Base-by-base conservation (phyloP, 1,140 invertebrate genomes). In the Dendrolimus punctatus region DNA sequence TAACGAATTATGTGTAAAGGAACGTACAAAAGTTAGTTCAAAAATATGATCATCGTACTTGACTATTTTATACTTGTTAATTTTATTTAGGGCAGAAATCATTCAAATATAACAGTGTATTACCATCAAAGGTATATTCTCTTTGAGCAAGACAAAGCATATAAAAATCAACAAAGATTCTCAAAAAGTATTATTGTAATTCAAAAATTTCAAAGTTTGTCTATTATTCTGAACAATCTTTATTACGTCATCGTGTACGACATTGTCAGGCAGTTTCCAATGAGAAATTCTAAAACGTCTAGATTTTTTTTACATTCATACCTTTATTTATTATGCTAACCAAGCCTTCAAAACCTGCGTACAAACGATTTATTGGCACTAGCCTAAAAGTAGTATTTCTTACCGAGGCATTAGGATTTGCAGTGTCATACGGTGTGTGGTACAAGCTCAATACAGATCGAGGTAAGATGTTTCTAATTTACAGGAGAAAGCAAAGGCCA, bases 401-500 rank as follows among this genome's bases (percentile, higher is more conserved):
- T 10, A 59, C 82, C 7, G 91, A 92, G 81, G 87, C 81, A 8
- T 55, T 87, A 51, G 83, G 74, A 46, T 88, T 91, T 71, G 85
- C 84, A 8, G 83, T 77, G 8, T 87, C 86, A 39, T 92, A 91
- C 77, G 88, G 81, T 48, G 61, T 90, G 54, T 92, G 90, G 85
- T 85, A 88, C 68, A 90, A 87, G 79, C 80, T 91, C 61, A 92
- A 92, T 66, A 90, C 88, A 47, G 87, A 91, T 64, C 81, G 89
- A 86, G 90, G 91, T 91, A 76, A 66, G 50, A 44, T 45, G n/a
- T 45, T 45, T 8, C 6, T 45, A 45, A 45, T 45, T 45, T 45
- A 45, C 6, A 9, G 43, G n/a, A 9, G n/a, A 8, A n/a, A 45
- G n/a, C n/a, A 8, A n/a, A 45, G n/a, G 6, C 23, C 23, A 3